Percentiles rank a stretch among this genome's conserved stretches.
Evolutionary conservation across 2,797 vertebrate genomes (phyloP).

Genomic region (Eulemur albifrons): DNA sequence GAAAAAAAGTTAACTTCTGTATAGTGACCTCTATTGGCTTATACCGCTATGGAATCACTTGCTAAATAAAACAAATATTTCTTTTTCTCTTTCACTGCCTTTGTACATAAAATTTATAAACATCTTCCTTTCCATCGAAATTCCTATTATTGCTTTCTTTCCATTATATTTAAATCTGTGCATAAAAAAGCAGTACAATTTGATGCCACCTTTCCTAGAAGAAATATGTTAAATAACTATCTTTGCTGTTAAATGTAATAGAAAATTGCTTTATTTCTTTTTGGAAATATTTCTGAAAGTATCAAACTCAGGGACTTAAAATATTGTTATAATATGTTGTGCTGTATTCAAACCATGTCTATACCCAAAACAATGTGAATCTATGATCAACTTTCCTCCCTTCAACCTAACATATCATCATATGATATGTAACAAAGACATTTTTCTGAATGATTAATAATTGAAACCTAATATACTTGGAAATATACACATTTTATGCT

Average conservation of each 20-base stretch:
- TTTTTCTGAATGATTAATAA: conserved; percentile 40
- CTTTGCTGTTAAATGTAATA: not conserved
- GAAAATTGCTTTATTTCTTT: conserved; percentile 35
- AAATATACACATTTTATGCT: conserved; percentile 25
- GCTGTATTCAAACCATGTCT: not conserved
- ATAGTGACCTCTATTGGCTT: not conserved
- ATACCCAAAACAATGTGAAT: not conserved
- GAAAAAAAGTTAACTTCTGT: not conserved
- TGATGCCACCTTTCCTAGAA: not conserved
- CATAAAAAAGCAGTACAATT: not conserved
- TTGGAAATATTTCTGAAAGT: conserved; percentile 25
- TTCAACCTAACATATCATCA: not conserved
- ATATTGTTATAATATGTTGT: not conserved
- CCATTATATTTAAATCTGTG: not conserved
- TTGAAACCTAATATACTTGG: not conserved
- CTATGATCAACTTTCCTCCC: not conserved
- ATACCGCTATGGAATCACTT: not conserved
- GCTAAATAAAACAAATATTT: not conserved
- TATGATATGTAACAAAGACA: not conserved
- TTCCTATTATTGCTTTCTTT: conserved; percentile 38
- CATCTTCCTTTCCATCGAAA: conserved; percentile 28
- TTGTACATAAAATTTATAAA: conserved; percentile 9
- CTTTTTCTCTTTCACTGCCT: not conserved
- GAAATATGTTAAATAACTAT: conserved; percentile 6
- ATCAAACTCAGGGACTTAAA: not conserved